Percentiles rank a stretch among this genome's conserved stretches.
phyloP scores from a whole-genome alignment of 2,888 invertebrate species.

The Catocala sponsa region DNA sequence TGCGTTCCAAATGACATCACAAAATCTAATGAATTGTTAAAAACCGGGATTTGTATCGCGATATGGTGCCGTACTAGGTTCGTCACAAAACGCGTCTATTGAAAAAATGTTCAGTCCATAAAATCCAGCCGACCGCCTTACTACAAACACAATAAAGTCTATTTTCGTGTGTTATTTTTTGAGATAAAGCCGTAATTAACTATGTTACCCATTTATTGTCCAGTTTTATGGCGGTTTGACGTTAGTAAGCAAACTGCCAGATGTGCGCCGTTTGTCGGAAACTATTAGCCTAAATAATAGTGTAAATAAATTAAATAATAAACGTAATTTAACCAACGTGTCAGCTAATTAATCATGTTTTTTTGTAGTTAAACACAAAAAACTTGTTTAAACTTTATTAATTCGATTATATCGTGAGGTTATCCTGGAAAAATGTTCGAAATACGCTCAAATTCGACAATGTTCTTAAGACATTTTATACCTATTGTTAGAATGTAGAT shows the following conservation, averaged over 20 bases:
- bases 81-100: constrained; percentile 19
- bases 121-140: constrained; percentile 20
- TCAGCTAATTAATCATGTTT: constrained; percentile 22
- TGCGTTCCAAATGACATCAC: constrained; percentile 14
- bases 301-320: constrained; percentile 30
- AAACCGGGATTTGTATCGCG: constrained; percentile 11
- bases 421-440: too few species aligned
- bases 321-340: constrained; percentile 14
- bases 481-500: too few species aligned
- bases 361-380: too few species aligned
- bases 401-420: too few species aligned
- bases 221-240: constrained; percentile 57
- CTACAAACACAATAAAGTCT: constrained; percentile 14
- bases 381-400: too few species aligned
- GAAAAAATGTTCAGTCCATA: constrained; percentile 13
- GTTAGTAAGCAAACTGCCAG: constrained; percentile 53
- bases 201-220: constrained; percentile 51
- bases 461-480: too few species aligned
- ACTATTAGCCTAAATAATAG: constrained; percentile 39
- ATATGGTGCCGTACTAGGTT: constrained; percentile 25
- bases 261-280: constrained; percentile 49
- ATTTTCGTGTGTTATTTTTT: constrained; percentile 15
- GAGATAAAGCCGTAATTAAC: constrained; percentile 31
- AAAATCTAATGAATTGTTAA: constrained; percentile 22
- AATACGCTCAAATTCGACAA: too few species aligned